Evolutionary conservation across 2,888 invertebrate genomes (phyloP).

Genomic region (Tiphia femorata): DNA sequence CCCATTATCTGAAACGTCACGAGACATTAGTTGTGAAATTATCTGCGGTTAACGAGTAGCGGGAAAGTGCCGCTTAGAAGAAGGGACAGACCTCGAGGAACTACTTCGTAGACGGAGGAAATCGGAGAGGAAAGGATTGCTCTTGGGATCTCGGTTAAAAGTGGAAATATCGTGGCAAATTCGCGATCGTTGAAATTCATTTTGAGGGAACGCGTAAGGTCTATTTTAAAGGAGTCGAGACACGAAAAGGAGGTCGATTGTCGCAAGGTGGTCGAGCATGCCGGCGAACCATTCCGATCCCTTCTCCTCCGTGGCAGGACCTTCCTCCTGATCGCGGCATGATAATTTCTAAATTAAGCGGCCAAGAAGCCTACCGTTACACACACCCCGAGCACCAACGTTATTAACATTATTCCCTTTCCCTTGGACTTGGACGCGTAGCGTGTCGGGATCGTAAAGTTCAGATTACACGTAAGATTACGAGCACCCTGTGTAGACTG

Average conservation of each 20-base stretch:
- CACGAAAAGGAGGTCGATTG: constrained; percentile 41
- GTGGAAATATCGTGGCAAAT: no score
- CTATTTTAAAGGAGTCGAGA: constrained; percentile 32
- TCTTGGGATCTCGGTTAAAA: no score
- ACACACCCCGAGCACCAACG: constrained; percentile 8
- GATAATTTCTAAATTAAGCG: constrained; percentile 37
- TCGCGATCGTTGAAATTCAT: constrained; percentile 3
- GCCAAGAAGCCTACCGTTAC: neutral
- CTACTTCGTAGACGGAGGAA: no score
- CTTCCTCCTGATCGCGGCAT: constrained; percentile 25
- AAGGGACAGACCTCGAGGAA: no score
- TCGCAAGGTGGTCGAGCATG: constrained; percentile 33
- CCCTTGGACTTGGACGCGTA: neutral
- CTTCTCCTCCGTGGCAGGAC: constrained; percentile 27
- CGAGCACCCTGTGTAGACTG: no score
- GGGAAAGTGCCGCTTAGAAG: no score
- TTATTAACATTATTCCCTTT: constrained; percentile 10
- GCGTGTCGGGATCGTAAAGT: no score
- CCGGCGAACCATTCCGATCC: constrained; percentile 33
- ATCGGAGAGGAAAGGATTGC: no score
- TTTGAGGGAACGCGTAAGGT: constrained; percentile 11
- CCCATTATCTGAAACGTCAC: constrained; percentile 7
- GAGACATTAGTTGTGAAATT: no score
- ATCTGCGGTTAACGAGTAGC: no score
- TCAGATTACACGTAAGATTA: no score